Conservation (phyloP, 2,888 invertebrate genomes). For the Prostheceraeus crozeri region DNA sequence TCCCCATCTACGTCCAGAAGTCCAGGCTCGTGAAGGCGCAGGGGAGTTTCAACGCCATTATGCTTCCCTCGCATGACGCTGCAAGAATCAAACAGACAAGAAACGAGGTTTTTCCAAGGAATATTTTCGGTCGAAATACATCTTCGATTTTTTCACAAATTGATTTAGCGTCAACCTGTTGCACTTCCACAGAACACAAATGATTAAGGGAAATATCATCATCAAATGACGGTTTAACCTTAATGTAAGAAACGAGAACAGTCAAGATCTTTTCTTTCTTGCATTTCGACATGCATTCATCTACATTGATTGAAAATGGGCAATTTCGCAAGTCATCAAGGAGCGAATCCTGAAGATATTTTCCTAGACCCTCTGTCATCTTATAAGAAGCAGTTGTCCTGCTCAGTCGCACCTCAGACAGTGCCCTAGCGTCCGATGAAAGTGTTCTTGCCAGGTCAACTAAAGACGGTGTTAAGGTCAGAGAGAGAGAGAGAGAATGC, state of each 20-base stretch:
- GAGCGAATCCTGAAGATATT: background rate
- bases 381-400: conserved; percentile 36
- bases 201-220: background rate
- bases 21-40: background rate
- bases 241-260: conserved; percentile 11
- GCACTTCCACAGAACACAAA: conserved; percentile 3
- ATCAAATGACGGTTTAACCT: background rate
- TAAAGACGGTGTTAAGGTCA: conserved; percentile 36
- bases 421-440: conserved; percentile 27
- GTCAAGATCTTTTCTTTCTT: background rate
- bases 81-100: conserved; percentile 18
- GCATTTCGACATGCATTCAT: conserved; percentile 4
- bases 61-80: conserved; percentile 22
- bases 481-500: conserved; percentile 38
- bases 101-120: conserved; percentile 16
- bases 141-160: conserved; percentile 2
- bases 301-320: conserved; percentile 13
- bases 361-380: conserved; percentile 28
- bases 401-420: conserved; percentile 10
- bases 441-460: conserved; percentile 40
- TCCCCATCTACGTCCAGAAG: conserved; percentile 20
- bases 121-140: background rate
- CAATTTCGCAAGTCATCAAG: background rate
- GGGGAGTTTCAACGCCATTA: background rate
- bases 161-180: background rate